Percentiles rank a stretch among this genome's conserved stretches.
phyloP scores from a whole-genome alignment of 2,113 vertebrate genomes.

The Promerops cafer region DNA sequence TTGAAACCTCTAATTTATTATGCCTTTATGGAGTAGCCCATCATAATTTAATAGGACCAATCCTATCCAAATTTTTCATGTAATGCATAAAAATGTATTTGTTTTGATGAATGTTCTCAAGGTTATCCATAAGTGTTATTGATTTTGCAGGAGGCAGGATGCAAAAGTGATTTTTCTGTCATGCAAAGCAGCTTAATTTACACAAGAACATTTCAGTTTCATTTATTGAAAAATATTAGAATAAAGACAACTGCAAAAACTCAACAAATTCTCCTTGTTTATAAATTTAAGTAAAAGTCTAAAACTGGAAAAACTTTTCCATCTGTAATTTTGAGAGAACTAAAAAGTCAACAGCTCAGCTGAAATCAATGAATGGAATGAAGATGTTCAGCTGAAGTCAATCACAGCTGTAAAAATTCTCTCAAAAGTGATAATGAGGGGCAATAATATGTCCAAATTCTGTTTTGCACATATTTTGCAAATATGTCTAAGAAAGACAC shows the following conservation, averaged over 20 bases:
- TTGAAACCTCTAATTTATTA: slow-evolving; percentile 39
- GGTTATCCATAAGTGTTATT: slow-evolving; percentile 25
- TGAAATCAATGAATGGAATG: background rate
- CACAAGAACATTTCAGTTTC: background rate
- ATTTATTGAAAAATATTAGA: background rate
- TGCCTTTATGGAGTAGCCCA: slow-evolving; percentile 20
- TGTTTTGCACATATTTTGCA: background rate
- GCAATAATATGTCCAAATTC: background rate
- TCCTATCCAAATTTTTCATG: slow-evolving; percentile 28
- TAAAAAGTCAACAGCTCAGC: background rate
- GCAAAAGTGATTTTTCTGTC: slow-evolving; percentile 32
- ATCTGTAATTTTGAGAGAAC: background rate
- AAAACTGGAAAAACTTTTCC: background rate
- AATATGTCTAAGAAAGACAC: background rate
- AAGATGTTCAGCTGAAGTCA: background rate
- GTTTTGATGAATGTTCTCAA: slow-evolving; percentile 52
- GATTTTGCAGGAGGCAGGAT: slow-evolving; percentile 42
- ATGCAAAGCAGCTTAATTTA: slow-evolving; percentile 13
- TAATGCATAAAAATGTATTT: slow-evolving; percentile 47
- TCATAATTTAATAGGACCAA: slow-evolving; percentile 32
- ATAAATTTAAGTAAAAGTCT: background rate
- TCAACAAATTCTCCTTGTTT: background rate
- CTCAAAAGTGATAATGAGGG: background rate
- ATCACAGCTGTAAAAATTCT: background rate
- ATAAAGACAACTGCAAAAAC: background rate